These are phyloP conservation scores for Eilema griseolum DNA, from an alignment of 2,888 invertebrate species.

Conservation along the genomic window DNA sequence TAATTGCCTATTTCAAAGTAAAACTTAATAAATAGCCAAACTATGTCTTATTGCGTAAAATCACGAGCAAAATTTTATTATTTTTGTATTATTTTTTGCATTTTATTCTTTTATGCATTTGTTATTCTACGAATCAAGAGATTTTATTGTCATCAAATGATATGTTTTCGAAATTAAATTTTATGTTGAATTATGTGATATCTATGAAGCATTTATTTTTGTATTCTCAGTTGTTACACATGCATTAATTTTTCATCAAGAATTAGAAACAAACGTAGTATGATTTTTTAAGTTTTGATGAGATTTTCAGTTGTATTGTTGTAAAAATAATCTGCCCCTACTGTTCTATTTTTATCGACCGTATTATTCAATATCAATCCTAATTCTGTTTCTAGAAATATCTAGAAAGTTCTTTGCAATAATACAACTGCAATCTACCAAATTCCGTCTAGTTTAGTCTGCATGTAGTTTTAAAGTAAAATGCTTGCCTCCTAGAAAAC, in stretches of 20 bases:
- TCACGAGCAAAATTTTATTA: not conserved
- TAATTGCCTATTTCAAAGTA: slow-evolving; percentile 3
- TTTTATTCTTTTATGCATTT: not conserved
- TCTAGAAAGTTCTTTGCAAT: not conserved
- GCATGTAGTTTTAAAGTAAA: slow-evolving; percentile 42
- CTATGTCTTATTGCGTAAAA: not conserved
- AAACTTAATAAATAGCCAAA: not conserved
- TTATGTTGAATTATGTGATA: slow-evolving; percentile 14
- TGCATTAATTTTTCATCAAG: not conserved
- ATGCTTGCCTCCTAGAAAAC: slow-evolving; percentile 31
- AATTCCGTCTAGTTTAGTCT: slow-evolving; percentile 21
- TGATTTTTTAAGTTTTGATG: not conserved
- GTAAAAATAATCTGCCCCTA: not conserved
- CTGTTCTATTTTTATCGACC: no score
- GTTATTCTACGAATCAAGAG: not conserved
- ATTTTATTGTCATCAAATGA: slow-evolving; percentile 8
- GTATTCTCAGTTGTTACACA: not conserved
- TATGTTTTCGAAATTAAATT: slow-evolving; percentile 1
- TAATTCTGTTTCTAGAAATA: not conserved
- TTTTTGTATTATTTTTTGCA: not conserved
- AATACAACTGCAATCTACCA: slow-evolving; percentile 8
- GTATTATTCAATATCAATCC: not conserved
- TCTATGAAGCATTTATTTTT: slow-evolving; percentile 33
- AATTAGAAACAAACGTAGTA: not conserved
- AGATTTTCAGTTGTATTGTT: slow-evolving; percentile 6